Evolutionary conservation across 2,888 invertebrate genomes (phyloP).

Genomic region (Calephelis perditalis): DNA sequence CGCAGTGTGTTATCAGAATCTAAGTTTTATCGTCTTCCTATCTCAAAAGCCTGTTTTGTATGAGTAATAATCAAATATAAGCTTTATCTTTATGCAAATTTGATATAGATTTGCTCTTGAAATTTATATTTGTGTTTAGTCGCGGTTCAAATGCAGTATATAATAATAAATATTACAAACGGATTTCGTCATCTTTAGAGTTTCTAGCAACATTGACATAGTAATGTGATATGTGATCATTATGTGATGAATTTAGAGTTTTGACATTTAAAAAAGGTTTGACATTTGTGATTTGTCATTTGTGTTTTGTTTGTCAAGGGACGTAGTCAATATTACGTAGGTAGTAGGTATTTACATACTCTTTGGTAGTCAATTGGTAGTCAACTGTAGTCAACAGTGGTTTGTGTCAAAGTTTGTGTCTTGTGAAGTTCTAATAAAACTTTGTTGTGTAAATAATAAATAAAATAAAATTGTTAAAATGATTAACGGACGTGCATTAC

Average conservation of each 20-base stretch:
- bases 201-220: conserved; percentile 1
- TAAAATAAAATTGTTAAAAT: conserved; percentile 38
- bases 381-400: not conserved
- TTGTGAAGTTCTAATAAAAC: too few species aligned
- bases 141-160: not conserved
- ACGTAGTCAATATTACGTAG: too few species aligned
- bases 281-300: not conserved
- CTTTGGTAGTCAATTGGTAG: too few species aligned
- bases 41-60: not conserved
- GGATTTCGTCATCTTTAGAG: not conserved
- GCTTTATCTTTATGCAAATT: conserved; percentile 10
- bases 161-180: not conserved
- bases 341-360: too few species aligned
- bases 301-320: not conserved
- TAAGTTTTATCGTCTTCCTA: not conserved
- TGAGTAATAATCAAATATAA: conserved; percentile 13
- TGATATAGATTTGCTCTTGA: conserved; percentile 4
- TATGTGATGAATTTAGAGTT: not conserved
- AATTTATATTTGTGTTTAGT: conserved; percentile 2
- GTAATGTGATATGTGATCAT: too few species aligned
- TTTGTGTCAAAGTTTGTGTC: not conserved
- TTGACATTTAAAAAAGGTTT: not conserved
- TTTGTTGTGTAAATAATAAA: not conserved
- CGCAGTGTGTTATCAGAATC: not conserved
- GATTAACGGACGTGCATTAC: conserved; percentile 88